Evolutionary conservation across 2,797 vertebrate species (phyloP), one percentile per base, ranked within the genome.

Genomic region (Lemur catta): DNA sequence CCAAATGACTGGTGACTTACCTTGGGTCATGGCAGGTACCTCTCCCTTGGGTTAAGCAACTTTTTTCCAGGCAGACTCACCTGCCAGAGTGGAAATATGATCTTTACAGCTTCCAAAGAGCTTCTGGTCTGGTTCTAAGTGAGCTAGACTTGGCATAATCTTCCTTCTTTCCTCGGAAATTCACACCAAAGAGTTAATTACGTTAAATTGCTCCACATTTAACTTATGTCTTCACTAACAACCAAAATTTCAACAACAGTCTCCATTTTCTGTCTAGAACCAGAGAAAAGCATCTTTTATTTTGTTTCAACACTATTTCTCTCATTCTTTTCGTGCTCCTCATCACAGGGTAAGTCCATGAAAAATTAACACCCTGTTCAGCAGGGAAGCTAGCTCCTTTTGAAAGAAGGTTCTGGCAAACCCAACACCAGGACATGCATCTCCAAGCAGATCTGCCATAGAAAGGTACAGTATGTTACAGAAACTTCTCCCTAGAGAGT

Each of bases 301-400:
- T 95, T 87, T 69, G 80, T 76, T 76, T 92, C 61, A 72, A 63
- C 61, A 38, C 63, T 78, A 24, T 95, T 97, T 75, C 46, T 85
- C 80, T 89, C 90, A 86, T 74, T 46, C 63, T 95, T 95, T 96
- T 94, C 61, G 95, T 94, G 96, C 65, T 92, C 57, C 76, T 94
- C 93, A 79, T 84, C 74, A 67, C 81, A 96, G 92, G 28, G 35
- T 65, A 96, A 96, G 92, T 71, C 88, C 84, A 95, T 97, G 84
- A 98, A 98, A 98, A 97, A 97, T 97, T 98, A 96, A 98, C 35
- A 0, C 6, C 7, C 59, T 35, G 63, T 93, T 94, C 97, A 95
- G 97, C 81, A 80, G 95, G 93, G 92, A 84, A 93, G 84, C 78
- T 52, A 67, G 55, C 33, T 93, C 78, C 78, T 97, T 92, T 94